Evolutionary conservation across 2,113 vertebrate genomes (phyloP).

Genomic region (Alligator mississippiensis): DNA sequence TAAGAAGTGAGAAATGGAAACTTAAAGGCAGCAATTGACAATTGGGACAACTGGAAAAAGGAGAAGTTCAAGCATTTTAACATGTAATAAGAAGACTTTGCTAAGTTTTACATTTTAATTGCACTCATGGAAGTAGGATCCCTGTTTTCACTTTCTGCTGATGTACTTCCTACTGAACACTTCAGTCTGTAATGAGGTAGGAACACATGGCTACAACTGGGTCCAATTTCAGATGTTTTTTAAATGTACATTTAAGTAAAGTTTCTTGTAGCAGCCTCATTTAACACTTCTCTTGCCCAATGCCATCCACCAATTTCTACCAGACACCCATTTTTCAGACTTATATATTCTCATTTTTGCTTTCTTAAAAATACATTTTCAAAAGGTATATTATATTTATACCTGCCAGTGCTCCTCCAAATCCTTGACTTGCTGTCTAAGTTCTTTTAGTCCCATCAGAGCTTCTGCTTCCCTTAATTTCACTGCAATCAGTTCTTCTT

Average conservation of each 20-base stretch:
- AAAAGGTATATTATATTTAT: neutral
- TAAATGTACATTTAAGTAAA: neutral
- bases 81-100: neutral
- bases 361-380: neutral
- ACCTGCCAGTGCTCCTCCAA: constrained; percentile 99
- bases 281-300: neutral
- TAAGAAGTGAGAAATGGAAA: neutral
- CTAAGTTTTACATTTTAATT: neutral
- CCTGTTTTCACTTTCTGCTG: neutral
- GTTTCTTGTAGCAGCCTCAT: neutral
- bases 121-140: neutral
- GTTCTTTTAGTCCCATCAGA: constrained; percentile 91
- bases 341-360: neutral
- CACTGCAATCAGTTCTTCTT: constrained; percentile 95
- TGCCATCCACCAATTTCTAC: neutral
- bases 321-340: neutral
- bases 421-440: constrained; percentile 91
- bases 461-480: constrained; percentile 96
- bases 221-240: neutral
- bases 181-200: neutral
- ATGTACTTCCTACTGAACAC: neutral
- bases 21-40: neutral
- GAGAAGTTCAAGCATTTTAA: neutral
- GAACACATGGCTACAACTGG: neutral
- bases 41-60: neutral